A percentile compares a stretch with the other conserved stretches of the same genome.
Evolutionary conservation across 2,888 invertebrate genomes (phyloP).

Genomic region (Dasypogon diadema): DNA sequence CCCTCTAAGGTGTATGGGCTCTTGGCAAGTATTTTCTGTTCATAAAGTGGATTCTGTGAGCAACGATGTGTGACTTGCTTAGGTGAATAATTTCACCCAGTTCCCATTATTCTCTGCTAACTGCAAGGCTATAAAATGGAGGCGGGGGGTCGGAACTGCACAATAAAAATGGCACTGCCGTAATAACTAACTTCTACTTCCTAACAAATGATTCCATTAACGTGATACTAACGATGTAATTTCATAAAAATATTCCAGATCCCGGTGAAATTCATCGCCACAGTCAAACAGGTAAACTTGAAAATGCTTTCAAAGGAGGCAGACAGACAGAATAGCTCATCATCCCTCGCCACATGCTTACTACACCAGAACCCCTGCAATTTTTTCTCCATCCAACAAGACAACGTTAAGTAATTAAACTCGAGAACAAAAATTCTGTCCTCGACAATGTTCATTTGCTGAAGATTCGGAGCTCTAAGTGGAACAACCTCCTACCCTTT

Average conservation of each 20-base stretch:
- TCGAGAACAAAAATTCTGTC: conserved; percentile 30
- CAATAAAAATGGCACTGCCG: neutral
- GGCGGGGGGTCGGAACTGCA: neutral
- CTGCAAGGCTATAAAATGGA: neutral
- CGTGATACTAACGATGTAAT: conserved; percentile 14
- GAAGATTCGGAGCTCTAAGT: neutral
- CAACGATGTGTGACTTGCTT: conserved; percentile 34
- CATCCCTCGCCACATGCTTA: neutral
- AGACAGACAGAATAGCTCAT: neutral
- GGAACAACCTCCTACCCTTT: neutral
- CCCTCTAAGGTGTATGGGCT: conserved; percentile 2
- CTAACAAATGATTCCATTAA: conserved; percentile 12
- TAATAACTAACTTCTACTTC: neutral
- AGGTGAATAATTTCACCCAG: conserved; percentile 20
- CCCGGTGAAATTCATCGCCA: neutral
- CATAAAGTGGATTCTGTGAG: conserved; percentile 30
- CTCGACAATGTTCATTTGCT: conserved; percentile 1
- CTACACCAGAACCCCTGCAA: too few species aligned
- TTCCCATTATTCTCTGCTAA: conserved; percentile 22
- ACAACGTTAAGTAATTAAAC: conserved; percentile 50
- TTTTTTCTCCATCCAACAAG: conserved; percentile 9
- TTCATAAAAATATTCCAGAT: neutral
- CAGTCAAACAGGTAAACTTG: neutral
- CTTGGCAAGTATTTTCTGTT: conserved; percentile 15
- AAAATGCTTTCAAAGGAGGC: neutral